phyloP scores from a whole-genome alignment of 1,140 invertebrate species.

The Anadara kagoshimensis region DNA sequence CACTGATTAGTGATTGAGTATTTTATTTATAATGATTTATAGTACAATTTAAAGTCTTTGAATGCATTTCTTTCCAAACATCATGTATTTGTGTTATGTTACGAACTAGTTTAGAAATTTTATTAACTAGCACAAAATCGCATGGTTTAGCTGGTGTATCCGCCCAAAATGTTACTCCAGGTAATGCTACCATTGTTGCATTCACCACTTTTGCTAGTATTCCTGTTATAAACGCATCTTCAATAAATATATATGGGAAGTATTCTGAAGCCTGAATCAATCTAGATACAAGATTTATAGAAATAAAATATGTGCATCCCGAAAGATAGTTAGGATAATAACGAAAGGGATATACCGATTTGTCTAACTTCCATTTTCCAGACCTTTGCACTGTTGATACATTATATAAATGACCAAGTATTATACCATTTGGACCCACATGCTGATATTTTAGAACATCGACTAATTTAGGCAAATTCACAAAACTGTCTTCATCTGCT shows the following conservation, averaged over 20 bases:
- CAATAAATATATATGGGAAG: constrained; percentile 61
- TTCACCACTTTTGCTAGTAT: constrained; percentile 48
- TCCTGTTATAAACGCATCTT: constrained; percentile 75
- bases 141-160: too few species aligned
- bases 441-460: constrained; percentile 38
- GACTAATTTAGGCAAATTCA: constrained; percentile 69
- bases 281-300: constrained; percentile 31
- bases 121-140: too few species aligned
- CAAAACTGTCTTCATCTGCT: constrained; percentile 77
- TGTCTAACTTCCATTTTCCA: constrained; percentile 62
- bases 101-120: too few species aligned
- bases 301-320: constrained; percentile 64
- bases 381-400: constrained; percentile 42
- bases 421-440: constrained; percentile 24
- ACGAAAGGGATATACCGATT: constrained; percentile 50
- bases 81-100: too few species aligned
- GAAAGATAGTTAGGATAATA: constrained; percentile 57
- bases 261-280: constrained; percentile 46
- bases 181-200: not conserved
- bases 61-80: too few species aligned
- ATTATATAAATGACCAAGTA: constrained; percentile 29
- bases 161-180: constrained; percentile 1
- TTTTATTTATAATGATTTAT: too few species aligned
- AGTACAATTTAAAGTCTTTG: too few species aligned
- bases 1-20: too few species aligned